Percentiles rank a stretch among this genome's conserved stretches.
These are phyloP conservation scores for Coelogynopora nodosa DNA, from an alignment of 2,888 invertebrate species.

Conservation along the genomic window DNA sequence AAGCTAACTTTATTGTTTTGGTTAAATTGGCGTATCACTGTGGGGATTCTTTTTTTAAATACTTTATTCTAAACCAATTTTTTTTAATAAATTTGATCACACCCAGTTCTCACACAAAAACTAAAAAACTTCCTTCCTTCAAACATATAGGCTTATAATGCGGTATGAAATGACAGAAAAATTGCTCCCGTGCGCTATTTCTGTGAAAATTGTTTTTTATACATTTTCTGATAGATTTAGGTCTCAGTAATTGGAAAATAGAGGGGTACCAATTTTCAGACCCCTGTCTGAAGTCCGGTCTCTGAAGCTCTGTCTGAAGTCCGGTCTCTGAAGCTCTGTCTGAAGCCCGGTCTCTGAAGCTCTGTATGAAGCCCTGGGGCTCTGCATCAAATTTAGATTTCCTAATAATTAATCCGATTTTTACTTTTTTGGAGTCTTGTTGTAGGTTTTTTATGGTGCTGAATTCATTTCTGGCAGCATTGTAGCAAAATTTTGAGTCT, in stretches of 20 bases:
- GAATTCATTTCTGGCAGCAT: background rate
- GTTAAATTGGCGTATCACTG: too few relatives aligned
- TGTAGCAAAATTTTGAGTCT: background rate
- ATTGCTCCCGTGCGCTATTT: background rate
- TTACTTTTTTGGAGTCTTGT: background rate
- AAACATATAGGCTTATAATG: too few relatives aligned
- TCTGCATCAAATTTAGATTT: background rate
- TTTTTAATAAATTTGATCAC: too few relatives aligned
- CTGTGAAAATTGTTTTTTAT: background rate
- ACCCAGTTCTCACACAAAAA: too few relatives aligned
- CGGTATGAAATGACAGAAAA: background rate
- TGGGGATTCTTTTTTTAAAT: too few relatives aligned
- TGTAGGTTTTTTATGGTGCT: conserved; percentile 3
- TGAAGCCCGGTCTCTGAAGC: background rate
- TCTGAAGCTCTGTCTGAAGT: background rate
- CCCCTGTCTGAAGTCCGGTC: background rate
- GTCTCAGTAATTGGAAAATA: background rate
- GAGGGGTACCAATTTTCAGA: background rate
- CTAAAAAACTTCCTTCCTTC: too few relatives aligned
- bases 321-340: background rate
- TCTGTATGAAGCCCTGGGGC: background rate
- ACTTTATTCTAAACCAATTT: too few relatives aligned
- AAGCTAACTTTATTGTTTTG: too few relatives aligned
- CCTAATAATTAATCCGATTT: background rate
- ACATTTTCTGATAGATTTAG: background rate